Evolutionary conservation across 2,113 vertebrate genomes (phyloP).

Genomic region (human): DNA sequence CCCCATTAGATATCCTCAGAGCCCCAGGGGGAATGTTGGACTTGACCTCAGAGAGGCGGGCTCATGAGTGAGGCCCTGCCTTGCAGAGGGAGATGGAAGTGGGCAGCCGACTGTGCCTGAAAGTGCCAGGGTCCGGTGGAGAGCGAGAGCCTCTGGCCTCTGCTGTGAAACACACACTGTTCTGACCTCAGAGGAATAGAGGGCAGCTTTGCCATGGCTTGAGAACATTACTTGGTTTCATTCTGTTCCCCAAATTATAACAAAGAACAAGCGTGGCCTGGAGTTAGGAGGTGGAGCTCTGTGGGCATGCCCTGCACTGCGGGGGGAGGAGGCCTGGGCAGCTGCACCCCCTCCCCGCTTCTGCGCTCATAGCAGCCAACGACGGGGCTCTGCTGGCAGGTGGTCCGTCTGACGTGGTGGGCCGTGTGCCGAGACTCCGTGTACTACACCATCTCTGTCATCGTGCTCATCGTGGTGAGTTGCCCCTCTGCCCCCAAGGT

Average conservation of each 20-base stretch:
- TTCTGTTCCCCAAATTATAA: neutral
- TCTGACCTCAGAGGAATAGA: neutral
- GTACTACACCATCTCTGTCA: slow-evolving; percentile 94
- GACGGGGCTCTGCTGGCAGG: slow-evolving; percentile 82
- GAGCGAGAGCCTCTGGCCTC: neutral
- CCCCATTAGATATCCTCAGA: neutral
- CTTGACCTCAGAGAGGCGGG: neutral
- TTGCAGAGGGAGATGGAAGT: neutral
- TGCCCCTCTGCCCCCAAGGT: neutral
- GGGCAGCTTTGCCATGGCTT: neutral
- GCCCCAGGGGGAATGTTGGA: neutral
- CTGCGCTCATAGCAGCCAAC: neutral
- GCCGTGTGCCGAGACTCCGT: slow-evolving; percentile 95
- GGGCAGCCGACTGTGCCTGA: too few relatives aligned
- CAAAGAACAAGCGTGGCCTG: neutral
- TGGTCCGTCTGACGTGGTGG: slow-evolving; percentile 95
- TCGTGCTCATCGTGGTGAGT: slow-evolving; percentile 95
- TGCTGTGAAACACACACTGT: accelerated
- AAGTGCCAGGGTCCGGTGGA: neutral
- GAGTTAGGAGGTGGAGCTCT: neutral
- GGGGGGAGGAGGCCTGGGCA: neutral
- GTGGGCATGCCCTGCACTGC: neutral
- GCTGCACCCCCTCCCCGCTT: too few relatives aligned
- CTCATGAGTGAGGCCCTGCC: neutral
- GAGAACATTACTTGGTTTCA: neutral